These are phyloP conservation scores for Cyphomyrmex costatus DNA, from an alignment of 1,140 invertebrate species.

Conservation along the genomic window DNA sequence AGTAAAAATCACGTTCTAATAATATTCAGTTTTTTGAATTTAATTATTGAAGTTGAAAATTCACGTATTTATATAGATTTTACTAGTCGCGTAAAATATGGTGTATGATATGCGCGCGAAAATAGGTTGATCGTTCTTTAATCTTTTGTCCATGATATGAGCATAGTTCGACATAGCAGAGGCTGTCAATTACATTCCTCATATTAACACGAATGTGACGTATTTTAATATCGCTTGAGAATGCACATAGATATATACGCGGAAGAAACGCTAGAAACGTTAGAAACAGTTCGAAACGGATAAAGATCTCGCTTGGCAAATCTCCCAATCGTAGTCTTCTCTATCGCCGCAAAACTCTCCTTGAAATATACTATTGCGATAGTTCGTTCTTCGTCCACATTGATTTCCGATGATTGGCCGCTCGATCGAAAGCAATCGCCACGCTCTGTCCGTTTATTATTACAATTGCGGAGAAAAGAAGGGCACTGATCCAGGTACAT, in stretches of 20 bases:
- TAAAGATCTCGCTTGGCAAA: conserved; percentile 11
- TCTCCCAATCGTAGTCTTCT: neutral
- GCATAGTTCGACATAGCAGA: neutral
- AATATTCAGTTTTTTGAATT: neutral
- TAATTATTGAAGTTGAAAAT: conserved; percentile 14
- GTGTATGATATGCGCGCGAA: conserved; percentile 2
- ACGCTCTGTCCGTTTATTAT: conserved; percentile 72
- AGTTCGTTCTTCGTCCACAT: conserved; percentile 70
- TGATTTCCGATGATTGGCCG: conserved; percentile 83
- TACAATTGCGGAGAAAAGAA: conserved; percentile 30
- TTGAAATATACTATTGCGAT: conserved; percentile 51
- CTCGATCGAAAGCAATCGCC: conserved; percentile 81
- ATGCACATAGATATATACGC: neutral
- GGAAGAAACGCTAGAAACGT: neutral
- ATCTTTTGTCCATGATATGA: conserved; percentile 22
- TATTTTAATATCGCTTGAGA: conserved; percentile 35
- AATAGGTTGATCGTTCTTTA: conserved; percentile 2
- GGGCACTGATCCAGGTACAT: conserved; percentile 8
- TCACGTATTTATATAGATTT: neutral
- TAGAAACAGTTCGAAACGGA: conserved; percentile 13
- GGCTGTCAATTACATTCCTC: conserved; percentile 35
- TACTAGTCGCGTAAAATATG: neutral
- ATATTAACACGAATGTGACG: neutral
- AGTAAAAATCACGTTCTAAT: neutral
- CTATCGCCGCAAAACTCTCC: neutral